Base-by-base conservation (phyloP, 2,113 vertebrate genomes). In the Okapia johnstoni region DNA sequence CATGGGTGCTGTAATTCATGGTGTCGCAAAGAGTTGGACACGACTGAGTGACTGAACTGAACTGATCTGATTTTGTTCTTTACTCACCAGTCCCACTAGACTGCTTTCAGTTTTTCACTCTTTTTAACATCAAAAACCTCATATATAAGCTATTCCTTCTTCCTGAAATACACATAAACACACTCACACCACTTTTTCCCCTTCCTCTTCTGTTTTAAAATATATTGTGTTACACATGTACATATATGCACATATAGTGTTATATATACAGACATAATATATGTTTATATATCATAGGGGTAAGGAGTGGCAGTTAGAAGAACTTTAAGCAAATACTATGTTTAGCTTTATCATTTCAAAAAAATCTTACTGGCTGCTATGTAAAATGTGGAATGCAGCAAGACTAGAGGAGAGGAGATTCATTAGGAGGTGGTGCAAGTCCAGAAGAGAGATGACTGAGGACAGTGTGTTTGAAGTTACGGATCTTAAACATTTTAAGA, bases 291-390 rank as follows among this genome's bases (percentile, higher is more conserved):
- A 52, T 88, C 9, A 0, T 60, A 83, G 46, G 8, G 12, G 5
- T 81, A 50, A 95, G 33, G 12, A 48, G 23, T 11, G 26, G 36
- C 17, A 25, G 30, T 73, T 77, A 66, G 10, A 26, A 79, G 5
- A 10, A 33, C 61, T 90, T 90, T 77, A 85, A 63, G 26, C 30
- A 26, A 79, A 33, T 33, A 50, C n/a, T 43, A n/a, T 33, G 80
- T 36, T 96, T 85, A 73, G 26, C 25, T 28, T 80, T 52, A 43
- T 91, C 43, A 36, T 52, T 91, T 87, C 25, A 86, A 58, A 76
- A 36, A 70, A 54, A 8, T 70, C 26, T 70, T 80, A 57, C 52
- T 89, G 28, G 58, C 10, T 91, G 33, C 25, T 43, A 6, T 57
- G 26, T 33, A 50, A 40, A 66, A 21, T 60, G 60, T 80, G 57